Base-by-base conservation (phyloP, 2,888 invertebrate genomes). In the Oscheius sp. region DNA sequence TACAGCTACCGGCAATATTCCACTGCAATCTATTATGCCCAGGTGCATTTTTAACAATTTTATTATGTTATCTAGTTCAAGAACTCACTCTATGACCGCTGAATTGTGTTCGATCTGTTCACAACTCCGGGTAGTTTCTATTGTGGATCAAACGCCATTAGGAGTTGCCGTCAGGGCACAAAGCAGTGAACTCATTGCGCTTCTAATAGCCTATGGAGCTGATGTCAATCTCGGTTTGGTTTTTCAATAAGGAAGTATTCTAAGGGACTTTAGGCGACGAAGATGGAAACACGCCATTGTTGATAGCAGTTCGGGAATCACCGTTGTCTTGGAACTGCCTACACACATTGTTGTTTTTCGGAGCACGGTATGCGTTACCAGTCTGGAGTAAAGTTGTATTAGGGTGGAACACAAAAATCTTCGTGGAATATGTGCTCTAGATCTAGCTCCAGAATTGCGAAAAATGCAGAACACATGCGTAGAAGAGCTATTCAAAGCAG, bases 231-330 rank as follows among this genome's bases (percentile, higher is more conserved):
- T 90, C 59, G 90, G 90, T 81, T 55, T 13, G 70, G 16, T 55
- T 52, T n/a, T n/a, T 27, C 27, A 35, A 41, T 29, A n/a, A 35
- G 35, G 35, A 35, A 35, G 59, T 23, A 3, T 53, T 64, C 23
- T 3, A n/a, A 69, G 16, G n/a, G 49, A 43, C 2, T 61, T 71
- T 52, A 81, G 82, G 79, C 85, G 92, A 92, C 85, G 87, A 88
- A 25, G 89, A 90, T 75, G 92, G 92, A 23, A 91, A 91, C 85
- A 91, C 92, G 18, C 91, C 92, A 0, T 89, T 92, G 23, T 92
- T 92, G 85, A 86, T 92, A 68, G 91, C 91, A 29, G 91, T 91
- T 53, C 89, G 91, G 72, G 91, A 91, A 81, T 89, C 90, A n/a
- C 90, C 90, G 73, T 90, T 91, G 66, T 90, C 90, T 58, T 90